Evolutionary conservation across 92 coral and sea anemone species (phyloP).

Genomic region (Bergia puertoricense): DNA sequence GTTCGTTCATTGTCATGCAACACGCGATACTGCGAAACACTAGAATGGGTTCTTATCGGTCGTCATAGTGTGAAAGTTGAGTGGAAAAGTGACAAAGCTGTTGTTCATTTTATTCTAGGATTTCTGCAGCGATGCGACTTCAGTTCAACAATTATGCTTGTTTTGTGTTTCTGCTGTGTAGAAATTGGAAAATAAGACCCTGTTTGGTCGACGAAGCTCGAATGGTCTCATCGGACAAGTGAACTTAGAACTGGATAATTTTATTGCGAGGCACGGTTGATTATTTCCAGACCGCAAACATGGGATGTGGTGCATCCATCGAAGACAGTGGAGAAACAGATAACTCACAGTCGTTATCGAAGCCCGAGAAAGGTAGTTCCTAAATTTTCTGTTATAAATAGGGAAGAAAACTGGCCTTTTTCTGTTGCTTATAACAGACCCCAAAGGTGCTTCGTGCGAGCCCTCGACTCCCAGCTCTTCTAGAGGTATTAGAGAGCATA

Average conservation of each 20-base stretch:
- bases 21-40: conserved; percentile 18
- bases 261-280: conserved; percentile 1
- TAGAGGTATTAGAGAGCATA: neutral
- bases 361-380: neutral
- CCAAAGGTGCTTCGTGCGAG: neutral
- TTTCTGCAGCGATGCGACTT: conserved; percentile 17
- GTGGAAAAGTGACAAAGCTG: neutral
- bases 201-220: conserved; percentile 22
- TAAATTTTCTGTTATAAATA: neutral
- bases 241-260: neutral
- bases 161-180: conserved; percentile 7
- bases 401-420: neutral
- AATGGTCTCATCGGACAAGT: neutral
- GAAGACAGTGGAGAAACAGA: conserved; percentile 50
- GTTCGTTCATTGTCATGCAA: neutral
- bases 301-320: conserved; percentile 79
- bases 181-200: conserved; percentile 31
- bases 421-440: neutral
- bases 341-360: neutral
- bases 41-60: conserved; percentile 20
- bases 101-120: neutral
- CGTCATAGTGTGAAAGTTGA: neutral
- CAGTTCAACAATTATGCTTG: neutral
- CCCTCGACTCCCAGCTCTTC: too few relatives aligned
- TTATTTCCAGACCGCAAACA: conserved; percentile 33